Evolutionary conservation across 2,797 vertebrate genomes (phyloP).

Genomic region (Sebastes taczanowskii): DNA sequence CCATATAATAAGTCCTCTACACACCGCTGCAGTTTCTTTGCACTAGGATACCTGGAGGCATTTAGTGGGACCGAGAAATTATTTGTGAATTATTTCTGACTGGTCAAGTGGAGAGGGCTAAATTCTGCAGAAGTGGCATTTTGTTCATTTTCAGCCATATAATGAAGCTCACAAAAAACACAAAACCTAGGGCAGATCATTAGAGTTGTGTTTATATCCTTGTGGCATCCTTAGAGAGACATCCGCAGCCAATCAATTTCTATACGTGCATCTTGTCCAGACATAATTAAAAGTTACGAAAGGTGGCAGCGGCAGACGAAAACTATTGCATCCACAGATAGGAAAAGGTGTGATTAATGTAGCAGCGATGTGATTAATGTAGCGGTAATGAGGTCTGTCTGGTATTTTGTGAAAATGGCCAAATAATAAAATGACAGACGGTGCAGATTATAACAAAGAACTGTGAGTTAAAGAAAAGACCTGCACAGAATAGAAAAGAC

Average conservation of each 20-base stretch:
- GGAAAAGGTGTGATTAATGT: constrained; percentile 48
- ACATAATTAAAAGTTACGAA: constrained; percentile 50
- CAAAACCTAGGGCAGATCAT: constrained; percentile 15
- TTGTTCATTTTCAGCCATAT: constrained; percentile 31
- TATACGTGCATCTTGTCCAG: not conserved
- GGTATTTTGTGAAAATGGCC: constrained; percentile 32
- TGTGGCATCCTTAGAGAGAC: constrained; percentile 16
- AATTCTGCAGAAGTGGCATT: constrained; percentile 33
- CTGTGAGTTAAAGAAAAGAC: constrained; percentile 1
- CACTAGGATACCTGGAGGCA: constrained; percentile 23
- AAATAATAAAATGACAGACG: constrained; percentile 25
- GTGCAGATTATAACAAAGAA: not conserved
- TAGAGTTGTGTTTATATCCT: constrained; percentile 11
- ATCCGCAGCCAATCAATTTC: constrained; percentile 31
- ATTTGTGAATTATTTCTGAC: constrained; percentile 53
- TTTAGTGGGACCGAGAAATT: constrained; percentile 8
- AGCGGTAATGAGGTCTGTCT: constrained; percentile 48
- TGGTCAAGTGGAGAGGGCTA: constrained; percentile 29
- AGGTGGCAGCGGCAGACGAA: constrained; percentile 5
- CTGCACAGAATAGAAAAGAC: constrained; percentile 2
- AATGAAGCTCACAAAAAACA: constrained; percentile 39
- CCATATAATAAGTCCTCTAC: constrained; percentile 28
- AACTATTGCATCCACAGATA: not conserved
- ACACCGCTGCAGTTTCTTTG: constrained; percentile 4
- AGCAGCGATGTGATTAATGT: constrained; percentile 39